These are phyloP conservation scores for Drosophila subquinaria DNA, from an alignment of 2,888 invertebrate species.

Conservation along the genomic window DNA sequence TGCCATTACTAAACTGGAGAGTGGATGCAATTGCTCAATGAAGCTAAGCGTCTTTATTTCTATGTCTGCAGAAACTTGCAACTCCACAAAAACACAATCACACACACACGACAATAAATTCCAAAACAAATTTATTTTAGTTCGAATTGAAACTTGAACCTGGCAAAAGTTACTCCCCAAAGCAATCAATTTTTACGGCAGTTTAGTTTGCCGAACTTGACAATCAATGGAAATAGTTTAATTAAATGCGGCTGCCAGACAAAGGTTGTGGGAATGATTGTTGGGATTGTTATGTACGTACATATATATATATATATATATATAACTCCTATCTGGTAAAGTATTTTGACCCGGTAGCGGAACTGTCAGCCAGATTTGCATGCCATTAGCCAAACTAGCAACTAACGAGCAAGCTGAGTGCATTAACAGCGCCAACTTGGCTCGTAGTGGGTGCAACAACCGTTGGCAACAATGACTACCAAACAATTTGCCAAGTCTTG, in stretches of 20 bases:
- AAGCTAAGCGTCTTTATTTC: constrained; percentile 48
- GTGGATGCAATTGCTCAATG: constrained; percentile 47
- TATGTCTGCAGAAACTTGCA: constrained; percentile 54
- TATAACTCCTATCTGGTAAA: not conserved
- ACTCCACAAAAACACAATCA: constrained; percentile 33
- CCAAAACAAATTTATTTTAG: constrained; percentile 58
- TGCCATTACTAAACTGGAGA: constrained; percentile 5
- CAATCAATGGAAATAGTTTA: constrained; percentile 71
- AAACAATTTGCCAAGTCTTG: constrained; percentile 61
- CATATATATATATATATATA: not conserved
- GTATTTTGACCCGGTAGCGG: constrained; percentile 52
- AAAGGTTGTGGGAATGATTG: constrained; percentile 2
- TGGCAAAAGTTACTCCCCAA: constrained; percentile 33
- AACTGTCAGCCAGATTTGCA: constrained; percentile 50
- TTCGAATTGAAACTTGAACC: constrained; percentile 49
- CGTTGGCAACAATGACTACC: constrained; percentile 36
- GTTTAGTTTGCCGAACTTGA: constrained; percentile 64
- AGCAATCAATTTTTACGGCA: constrained; percentile 68
- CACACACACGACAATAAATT: constrained; percentile 57
- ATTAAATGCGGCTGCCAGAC: constrained; percentile 55
- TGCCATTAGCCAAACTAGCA: constrained; percentile 43
- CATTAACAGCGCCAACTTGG: constrained; percentile 40
- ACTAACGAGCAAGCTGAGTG: constrained; percentile 62
- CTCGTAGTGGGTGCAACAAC: constrained; percentile 47
- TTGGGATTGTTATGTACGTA: not conserved